phyloP scores from a whole-genome alignment of 2,797 vertebrate genomes.

The Anabacerthia variegaticeps region DNA sequence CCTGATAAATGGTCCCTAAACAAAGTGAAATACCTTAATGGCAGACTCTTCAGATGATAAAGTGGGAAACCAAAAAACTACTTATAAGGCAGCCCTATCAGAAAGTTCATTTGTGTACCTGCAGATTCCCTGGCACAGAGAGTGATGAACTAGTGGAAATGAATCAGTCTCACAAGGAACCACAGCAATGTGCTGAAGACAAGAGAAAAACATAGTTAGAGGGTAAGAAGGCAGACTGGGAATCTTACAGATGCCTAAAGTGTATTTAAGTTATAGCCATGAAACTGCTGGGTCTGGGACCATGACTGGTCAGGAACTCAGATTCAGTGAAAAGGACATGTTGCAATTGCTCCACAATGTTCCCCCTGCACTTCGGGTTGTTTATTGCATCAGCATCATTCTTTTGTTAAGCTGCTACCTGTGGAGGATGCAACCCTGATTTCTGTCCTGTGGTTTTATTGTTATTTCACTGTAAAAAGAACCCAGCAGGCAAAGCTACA shows the following conservation, averaged over 20 bases:
- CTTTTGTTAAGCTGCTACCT: neutral
- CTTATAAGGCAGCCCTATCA: neutral
- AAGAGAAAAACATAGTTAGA: neutral
- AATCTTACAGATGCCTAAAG: accelerated
- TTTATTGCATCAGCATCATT: neutral
- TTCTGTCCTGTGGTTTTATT: neutral
- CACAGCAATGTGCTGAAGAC: neutral
- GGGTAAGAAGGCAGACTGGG: neutral
- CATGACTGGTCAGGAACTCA: accelerated
- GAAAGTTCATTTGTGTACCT: neutral
- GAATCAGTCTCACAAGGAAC: neutral
- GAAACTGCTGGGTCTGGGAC: neutral
- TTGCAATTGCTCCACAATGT: neutral
- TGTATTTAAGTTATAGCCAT: neutral
- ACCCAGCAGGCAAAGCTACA: neutral
- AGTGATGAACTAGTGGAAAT: neutral
- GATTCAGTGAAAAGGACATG: neutral
- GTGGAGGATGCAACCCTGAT: neutral
- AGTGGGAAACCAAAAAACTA: neutral
- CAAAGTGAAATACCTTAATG: neutral
- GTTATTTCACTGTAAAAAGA: neutral
- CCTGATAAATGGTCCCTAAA: neutral
- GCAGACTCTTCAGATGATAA: neutral
- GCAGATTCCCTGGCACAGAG: neutral
- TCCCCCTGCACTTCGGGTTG: neutral